Base-by-base conservation (phyloP, 2,797 vertebrate genomes). In the Apogon hyalosoma region DNA sequence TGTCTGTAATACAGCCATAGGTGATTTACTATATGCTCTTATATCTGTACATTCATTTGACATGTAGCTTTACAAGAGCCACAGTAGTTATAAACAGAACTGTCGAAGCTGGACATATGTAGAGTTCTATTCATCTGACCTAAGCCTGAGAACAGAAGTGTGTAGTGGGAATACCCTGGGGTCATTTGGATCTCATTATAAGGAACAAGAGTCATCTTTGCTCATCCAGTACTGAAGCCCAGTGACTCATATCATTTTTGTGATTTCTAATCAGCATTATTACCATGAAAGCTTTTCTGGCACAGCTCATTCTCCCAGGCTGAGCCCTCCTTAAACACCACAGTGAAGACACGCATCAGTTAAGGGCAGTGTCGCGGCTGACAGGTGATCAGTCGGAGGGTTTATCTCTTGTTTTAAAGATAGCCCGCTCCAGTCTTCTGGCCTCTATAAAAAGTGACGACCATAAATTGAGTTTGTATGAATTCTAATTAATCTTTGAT, bases 201-300 rank as follows among this genome's bases (percentile, higher is more conserved):
- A 42, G 42, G 66, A 74, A 60, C 67, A 71, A 65, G 63, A 71
- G 60, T 65, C 75, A 54, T 79, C 73, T 58, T 55, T 7, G 1
- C 43, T 69, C 73, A 65, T 64, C 52, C 63, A 40, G 51, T 45
- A 56, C 18, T 39, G 65, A 80, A 48, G 53, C 74, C 63, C 64
- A 54, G 53, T 31, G 55, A 79, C 65, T 69, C 74, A 67, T 55
- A 68, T 68, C 33, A 77, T 69, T 66, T 51, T 69, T 60, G 14
- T 72, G 72, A 75, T 63, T 82, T 55, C 58, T 79, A 69, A 79
- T 85, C 73, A 81, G 60, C 57, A 61, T 82, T 79, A 82, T 84
- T 80, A 72, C 51, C 38, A 39, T 88, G 84, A 90, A 89, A 90
- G 87, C 62, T 77, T 91, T 91, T 79, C 84, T 88, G 84, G 87